Evolutionary conservation across 1,140 invertebrate species (phyloP), one percentile per base, ranked within the genome.

Genomic region (Harlomillsia oculata): DNA sequence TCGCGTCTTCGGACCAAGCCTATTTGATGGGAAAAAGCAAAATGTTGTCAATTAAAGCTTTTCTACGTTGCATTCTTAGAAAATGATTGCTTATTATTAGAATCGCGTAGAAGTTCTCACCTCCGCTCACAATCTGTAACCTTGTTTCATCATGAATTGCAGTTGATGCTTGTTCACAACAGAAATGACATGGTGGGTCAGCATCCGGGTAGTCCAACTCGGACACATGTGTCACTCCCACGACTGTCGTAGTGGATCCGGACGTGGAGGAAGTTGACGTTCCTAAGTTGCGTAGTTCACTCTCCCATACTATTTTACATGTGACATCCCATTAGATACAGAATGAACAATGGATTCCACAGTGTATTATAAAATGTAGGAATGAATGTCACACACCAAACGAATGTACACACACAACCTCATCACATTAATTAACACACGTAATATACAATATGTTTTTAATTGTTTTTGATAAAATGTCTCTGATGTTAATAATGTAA

Each of bases 171-270:
- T 70, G 68, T 36, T 69, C 65, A 54, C 67, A 68, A 60, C 69
- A 70, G 57, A 70, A 70, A 53, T 70, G 69, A 60, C 69, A 70
- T 29, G 69, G 69, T 26, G 69, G 69, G 52, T 70, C 69, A 25
- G 62, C 68, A 53, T 68, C 68, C 0, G 69, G 69, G 46, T 69
- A 70, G 41, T 66, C 63, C 37, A 70, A 60, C 30, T 70, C 69
- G 23, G 67, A 60, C 20, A 70, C 53, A 52, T 70, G 69, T 43
- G 70, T 67, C 51, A 70, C 68, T 11, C 63, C 63, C 59, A 68
- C 57, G n/a, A n/a, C n/a, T n/a, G n/a, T n/a, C n/a, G n/a, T n/a
- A n/a, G n/a, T n/a, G n/a, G n/a, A 40, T 69, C 66, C 6, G 56
- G 56, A 50, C 61, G 59, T 40, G 66, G 61, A 28, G 66, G 66